These are phyloP conservation scores for Campylomormyrus tamandua DNA, from an alignment of 2,113 vertebrate species.

Conservation along the genomic window DNA sequence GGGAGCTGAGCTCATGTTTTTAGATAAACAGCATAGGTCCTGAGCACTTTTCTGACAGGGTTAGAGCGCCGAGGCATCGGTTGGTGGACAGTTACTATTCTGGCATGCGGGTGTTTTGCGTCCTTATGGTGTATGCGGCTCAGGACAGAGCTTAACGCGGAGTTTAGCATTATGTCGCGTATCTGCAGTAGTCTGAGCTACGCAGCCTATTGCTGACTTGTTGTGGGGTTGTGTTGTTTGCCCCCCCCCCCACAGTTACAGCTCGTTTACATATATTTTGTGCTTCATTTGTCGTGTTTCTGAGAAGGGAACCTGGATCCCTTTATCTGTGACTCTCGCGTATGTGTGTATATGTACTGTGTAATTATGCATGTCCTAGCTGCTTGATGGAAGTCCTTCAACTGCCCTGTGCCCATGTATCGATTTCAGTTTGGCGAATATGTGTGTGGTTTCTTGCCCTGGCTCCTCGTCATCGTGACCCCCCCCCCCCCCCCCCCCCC, in stretches of 20 bases:
- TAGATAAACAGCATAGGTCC: not conserved
- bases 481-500: slow-evolving; percentile 15
- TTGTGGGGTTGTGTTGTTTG: not conserved
- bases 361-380: not conserved
- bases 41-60: no score
- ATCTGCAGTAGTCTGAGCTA: not conserved
- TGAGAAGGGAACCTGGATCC: not conserved
- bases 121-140: not conserved
- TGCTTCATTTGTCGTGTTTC: not conserved
- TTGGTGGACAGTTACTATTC: no score
- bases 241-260: not conserved
- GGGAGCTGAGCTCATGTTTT: not conserved
- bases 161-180: not conserved
- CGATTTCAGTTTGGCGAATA: not conserved
- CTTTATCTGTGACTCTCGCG: not conserved
- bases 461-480: not conserved
- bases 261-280: not conserved
- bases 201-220: not conserved
- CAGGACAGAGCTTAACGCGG: not conserved
- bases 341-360: not conserved
- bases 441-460: not conserved
- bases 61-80: not conserved
- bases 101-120: not conserved
- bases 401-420: not conserved
- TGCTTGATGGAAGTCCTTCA: not conserved